phyloP scores from a whole-genome alignment of 92 coral and sea anemone genomes.

The Bergia sp. region DNA sequence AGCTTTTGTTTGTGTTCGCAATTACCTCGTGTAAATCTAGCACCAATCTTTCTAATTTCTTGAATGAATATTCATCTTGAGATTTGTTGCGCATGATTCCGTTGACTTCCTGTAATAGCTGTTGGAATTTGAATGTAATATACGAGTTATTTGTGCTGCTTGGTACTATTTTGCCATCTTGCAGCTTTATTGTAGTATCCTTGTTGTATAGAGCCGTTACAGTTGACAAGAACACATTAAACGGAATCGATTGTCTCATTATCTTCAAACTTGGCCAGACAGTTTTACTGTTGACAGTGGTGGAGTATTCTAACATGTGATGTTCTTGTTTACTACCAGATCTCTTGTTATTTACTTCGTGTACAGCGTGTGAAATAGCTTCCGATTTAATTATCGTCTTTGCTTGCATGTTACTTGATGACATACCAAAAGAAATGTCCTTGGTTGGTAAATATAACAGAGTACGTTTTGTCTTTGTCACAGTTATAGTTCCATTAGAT shows the following conservation, averaged over 20 bases:
- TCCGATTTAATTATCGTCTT: too few species aligned
- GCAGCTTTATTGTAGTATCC: not conserved
- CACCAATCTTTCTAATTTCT: constrained; percentile 39
- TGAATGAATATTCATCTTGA: constrained; percentile 24
- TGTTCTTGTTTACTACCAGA: not conserved
- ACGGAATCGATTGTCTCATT: not conserved
- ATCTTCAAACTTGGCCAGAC: not conserved
- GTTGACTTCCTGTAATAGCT: constrained; percentile 45
- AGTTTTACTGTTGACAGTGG: not conserved
- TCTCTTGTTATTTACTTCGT: not conserved
- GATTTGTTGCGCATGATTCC: constrained; percentile 29
- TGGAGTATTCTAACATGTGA: not conserved
- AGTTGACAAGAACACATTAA: not conserved
- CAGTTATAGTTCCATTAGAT: not conserved
- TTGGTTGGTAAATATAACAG: not conserved
- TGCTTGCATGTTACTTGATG: not conserved
- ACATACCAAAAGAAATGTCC: not conserved
- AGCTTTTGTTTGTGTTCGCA: not conserved
- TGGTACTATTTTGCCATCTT: not conserved
- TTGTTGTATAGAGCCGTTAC: not conserved
- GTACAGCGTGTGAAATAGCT: not conserved
- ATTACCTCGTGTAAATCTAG: constrained; percentile 33
- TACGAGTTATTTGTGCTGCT: not conserved
- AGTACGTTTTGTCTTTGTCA: not conserved
- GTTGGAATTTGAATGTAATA: constrained; percentile 28